Conservation (phyloP, 2,888 invertebrate species). For the Dromius quadrimaculatus region DNA sequence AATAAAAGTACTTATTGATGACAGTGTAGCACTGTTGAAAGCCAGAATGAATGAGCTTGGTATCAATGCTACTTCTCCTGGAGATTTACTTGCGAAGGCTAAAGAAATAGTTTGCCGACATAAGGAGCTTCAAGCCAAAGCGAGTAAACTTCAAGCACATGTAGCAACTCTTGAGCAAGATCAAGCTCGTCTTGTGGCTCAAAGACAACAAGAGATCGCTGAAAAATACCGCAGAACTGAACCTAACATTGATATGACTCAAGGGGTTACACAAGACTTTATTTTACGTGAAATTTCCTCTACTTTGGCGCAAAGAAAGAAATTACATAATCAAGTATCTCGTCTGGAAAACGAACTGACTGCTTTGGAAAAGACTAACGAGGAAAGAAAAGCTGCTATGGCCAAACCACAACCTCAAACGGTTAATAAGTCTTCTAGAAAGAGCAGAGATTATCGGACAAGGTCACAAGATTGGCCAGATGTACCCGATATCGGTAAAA, state of each 20-base stretch:
- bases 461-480: conserved; percentile 93
- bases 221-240: conserved; percentile 76
- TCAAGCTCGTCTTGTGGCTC: conserved; percentile 78
- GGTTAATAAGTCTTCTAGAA: conserved; percentile 69
- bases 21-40: conserved; percentile 89
- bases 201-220: conserved; percentile 81
- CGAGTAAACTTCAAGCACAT: conserved; percentile 87
- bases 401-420: conserved; percentile 61
- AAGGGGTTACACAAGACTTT: conserved; percentile 81
- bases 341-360: conserved; percentile 84
- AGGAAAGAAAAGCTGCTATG: conserved; percentile 71
- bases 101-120: conserved; percentile 94
- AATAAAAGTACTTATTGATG: conserved; percentile 90
- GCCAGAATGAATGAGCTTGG: conserved; percentile 92
- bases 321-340: conserved; percentile 84
- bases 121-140: conserved; percentile 91
- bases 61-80: conserved; percentile 87
- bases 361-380: conserved; percentile 78
- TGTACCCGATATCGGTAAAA: conserved; percentile 89
- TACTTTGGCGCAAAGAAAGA: conserved; percentile 85
- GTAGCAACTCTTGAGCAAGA: conserved; percentile 82
- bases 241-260: conserved; percentile 72
- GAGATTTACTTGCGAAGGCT: conserved; percentile 86
- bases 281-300: conserved; percentile 89
- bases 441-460: conserved; percentile 79